Evolutionary conservation across 2,797 vertebrate species (phyloP), one percentile per base, ranked within the genome.

Genomic region (Distichodus sexfasciatus): DNA sequence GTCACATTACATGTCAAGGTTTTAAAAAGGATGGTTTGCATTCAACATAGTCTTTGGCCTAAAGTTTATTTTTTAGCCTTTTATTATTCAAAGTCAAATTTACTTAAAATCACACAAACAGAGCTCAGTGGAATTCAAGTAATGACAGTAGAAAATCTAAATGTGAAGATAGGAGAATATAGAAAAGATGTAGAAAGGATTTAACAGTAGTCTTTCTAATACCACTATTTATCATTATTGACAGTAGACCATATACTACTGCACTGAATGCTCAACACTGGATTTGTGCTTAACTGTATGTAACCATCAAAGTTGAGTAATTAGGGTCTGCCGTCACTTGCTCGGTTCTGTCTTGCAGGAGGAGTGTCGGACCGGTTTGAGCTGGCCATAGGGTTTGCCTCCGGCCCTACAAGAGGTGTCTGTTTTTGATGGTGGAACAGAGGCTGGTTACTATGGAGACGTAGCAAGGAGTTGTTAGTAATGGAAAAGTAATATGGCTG

Each of bases 391-490:
- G 41, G 19, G 36, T 29, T 44, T 11, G 48, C 51, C 58, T 63
- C 21, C 24, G 38, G 38, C n/a, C 57, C 35, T 19, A 14, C 21
- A 28, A 58, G 48, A 41, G 59, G 41, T 69, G 6, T 28, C 43
- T 17, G n/a, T 50, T 66, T 67, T 53, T 78, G 60, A 35, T 43
- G 58, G 46, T 43, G 26, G 57, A 15, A 53, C 31, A 63, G 54
- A 31, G 15, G 69, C 8, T 43, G 53, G 66, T 79, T 79, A 65
- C 71, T 73, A 69, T 69, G 57, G 64, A 62, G 41, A 71, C 77
- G 12, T 40, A 64, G 50, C 19, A 71, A 61, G 58, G 60, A 64
- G 53, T 23, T 53, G 69, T 76, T 74, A 53, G 66, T 58, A 72
- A 69, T 74, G 54, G 77, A 66, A 46, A 54, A 26, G 12, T 54